Conservation (phyloP, 2,113 vertebrate genomes). For the Pseudorhombus dupliciocellatus region DNA sequence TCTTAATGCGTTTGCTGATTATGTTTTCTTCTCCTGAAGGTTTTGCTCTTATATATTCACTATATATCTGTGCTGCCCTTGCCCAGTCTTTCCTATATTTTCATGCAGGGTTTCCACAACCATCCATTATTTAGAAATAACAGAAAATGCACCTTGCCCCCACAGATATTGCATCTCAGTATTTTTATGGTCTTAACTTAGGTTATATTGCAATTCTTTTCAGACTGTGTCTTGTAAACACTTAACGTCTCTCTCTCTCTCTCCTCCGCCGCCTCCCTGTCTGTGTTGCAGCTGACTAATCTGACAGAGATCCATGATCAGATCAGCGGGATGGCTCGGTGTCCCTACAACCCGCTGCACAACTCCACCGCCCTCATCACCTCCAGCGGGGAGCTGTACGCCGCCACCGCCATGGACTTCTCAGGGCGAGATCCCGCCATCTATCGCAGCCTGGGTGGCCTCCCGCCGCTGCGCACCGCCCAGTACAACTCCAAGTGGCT, state of each 20-base stretch:
- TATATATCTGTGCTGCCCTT: conserved; percentile 54
- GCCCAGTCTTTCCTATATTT: background rate
- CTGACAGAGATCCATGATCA: conserved; percentile 95
- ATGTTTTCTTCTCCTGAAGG: conserved; percentile 39
- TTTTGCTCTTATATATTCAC: conserved; percentile 22
- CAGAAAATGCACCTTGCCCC: conserved; percentile 10
- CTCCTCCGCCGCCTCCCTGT: background rate
- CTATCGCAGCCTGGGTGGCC: conserved; percentile 91
- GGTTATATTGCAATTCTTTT: conserved; percentile 2
- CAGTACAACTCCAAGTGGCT: conserved; percentile 99
- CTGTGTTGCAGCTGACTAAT: conserved; percentile 85
- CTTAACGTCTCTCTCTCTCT: too few species aligned
- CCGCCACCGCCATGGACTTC: conserved; percentile 98
- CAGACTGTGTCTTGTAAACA: background rate
- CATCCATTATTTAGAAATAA: conserved; percentile 25
- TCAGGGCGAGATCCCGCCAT: conserved; percentile 96
- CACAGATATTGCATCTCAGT: background rate
- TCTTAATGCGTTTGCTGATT: conserved; percentile 58
- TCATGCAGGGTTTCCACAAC: background rate
- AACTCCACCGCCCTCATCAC: conserved; percentile 98
- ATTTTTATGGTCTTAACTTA: conserved; percentile 1
- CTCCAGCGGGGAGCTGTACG: conserved; percentile 92
- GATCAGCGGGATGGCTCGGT: conserved; percentile 98
- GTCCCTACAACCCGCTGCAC: conserved; percentile 96
- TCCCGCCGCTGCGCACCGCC: conserved; percentile 94